Conservation (phyloP, 2,113 vertebrate genomes). For the Vidua chalybeata region DNA sequence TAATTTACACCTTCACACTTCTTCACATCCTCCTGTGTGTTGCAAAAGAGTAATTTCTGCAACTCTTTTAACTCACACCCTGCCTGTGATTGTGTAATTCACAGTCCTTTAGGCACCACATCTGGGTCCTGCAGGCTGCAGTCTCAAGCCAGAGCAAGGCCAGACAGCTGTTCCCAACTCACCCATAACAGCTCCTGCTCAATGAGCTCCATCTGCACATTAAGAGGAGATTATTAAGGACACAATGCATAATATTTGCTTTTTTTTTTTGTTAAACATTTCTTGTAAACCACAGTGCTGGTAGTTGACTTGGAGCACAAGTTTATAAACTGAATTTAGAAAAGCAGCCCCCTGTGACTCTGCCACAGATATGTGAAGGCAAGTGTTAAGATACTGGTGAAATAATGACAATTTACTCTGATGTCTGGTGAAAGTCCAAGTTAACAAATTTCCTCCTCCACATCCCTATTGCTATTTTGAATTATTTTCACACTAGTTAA, state of each 20-base stretch:
- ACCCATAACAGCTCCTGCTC: not conserved
- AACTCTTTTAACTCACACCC: not conserved
- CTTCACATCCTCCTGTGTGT: not conserved
- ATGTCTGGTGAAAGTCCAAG: not conserved
- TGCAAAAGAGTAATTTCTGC: constrained; percentile 25
- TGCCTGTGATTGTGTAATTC: not conserved
- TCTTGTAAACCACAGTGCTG: not conserved
- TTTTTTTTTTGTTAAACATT: not conserved
- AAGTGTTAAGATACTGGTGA: not conserved
- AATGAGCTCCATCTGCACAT: not conserved
- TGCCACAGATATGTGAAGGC: not conserved
- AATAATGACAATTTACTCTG: not conserved
- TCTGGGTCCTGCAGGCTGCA: not conserved
- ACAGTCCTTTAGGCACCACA: not conserved
- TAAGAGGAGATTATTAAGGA: not conserved
- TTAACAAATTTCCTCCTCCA: not conserved
- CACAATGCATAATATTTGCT: not conserved
- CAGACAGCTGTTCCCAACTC: not conserved
- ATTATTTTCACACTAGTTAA: not conserved
- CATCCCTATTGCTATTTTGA: not conserved
- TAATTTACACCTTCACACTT: constrained; percentile 39
- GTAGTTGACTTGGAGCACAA: not conserved
- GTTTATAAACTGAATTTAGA: not conserved
- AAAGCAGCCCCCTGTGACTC: not conserved
- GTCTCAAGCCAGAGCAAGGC: not conserved